These are phyloP conservation scores for Caenorhabditis inopinata DNA, from an alignment of 1,140 invertebrate species.

Conservation along the genomic window DNA sequence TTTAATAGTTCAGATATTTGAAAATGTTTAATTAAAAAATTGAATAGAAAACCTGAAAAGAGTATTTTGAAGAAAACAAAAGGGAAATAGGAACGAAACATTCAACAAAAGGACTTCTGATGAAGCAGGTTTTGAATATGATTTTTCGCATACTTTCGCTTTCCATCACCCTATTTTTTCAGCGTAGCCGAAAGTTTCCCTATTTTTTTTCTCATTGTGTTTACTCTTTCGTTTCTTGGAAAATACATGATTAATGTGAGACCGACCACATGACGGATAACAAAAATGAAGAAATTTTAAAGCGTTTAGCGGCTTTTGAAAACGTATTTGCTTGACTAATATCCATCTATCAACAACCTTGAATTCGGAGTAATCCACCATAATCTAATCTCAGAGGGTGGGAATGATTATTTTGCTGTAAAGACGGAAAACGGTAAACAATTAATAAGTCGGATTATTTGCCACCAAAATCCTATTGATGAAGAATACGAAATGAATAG, in stretches of 20 bases:
- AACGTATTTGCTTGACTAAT: not conserved
- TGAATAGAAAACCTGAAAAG: no score
- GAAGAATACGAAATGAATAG: not conserved
- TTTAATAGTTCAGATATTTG: no score
- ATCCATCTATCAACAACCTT: not conserved
- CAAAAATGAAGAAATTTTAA: not conserved
- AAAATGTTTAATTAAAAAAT: no score
- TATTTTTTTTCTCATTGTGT: not conserved
- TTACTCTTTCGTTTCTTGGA: not conserved
- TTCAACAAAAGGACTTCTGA: no score
- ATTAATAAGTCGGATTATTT: slow-evolving; percentile 21
- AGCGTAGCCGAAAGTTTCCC: not conserved
- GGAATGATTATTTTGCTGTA: not conserved
- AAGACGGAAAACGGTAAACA: not conserved
- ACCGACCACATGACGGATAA: not conserved
- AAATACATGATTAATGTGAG: slow-evolving; percentile 8
- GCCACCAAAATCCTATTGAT: not conserved
- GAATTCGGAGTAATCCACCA: not conserved
- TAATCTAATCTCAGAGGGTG: not conserved
- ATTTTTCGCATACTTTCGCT: no score
- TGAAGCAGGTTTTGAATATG: no score
- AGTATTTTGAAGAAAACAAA: no score
- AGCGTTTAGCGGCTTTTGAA: not conserved
- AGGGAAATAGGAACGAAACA: no score
- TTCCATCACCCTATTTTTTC: not conserved